Evolutionary conservation across 2,888 invertebrate genomes (phyloP).

Genomic region (Drosophila mimica): DNA sequence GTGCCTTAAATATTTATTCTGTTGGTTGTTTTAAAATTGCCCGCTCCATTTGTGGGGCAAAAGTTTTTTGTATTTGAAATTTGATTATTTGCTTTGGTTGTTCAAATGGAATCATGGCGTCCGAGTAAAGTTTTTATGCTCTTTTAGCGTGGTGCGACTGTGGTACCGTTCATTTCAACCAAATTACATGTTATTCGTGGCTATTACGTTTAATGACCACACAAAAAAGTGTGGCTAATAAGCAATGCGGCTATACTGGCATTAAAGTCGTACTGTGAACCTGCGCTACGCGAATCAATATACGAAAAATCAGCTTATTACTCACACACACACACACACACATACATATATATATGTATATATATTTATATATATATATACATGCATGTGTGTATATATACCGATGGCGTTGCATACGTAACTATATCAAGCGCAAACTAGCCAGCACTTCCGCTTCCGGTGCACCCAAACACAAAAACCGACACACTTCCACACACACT

Average conservation of each 20-base stretch:
- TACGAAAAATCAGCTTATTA: slow-evolving; percentile 76
- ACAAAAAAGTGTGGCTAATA: slow-evolving; percentile 66
- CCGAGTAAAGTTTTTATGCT: slow-evolving; percentile 65
- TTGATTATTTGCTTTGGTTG: slow-evolving; percentile 67
- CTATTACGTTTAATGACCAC: slow-evolving; percentile 72
- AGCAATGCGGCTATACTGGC: slow-evolving; percentile 43
- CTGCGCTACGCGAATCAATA: slow-evolving; percentile 64
- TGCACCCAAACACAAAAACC: slow-evolving; percentile 57
- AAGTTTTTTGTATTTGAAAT: slow-evolving; percentile 69
- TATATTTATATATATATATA: too few species aligned
- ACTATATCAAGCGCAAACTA: slow-evolving; percentile 81
- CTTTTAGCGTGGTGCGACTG: slow-evolving; percentile 48
- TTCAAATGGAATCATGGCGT: slow-evolving; percentile 56
- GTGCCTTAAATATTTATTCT: background rate
- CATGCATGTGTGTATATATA: background rate
- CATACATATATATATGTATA: background rate
- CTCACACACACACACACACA: slow-evolving; percentile 4
- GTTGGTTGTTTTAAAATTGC: slow-evolving; percentile 61
- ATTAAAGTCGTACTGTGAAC: slow-evolving; percentile 40
- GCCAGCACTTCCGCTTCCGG: slow-evolving; percentile 83
- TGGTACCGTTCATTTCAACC: slow-evolving; percentile 37
- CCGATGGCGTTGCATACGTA: slow-evolving; percentile 35
- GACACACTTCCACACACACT: slow-evolving; percentile 15
- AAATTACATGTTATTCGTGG: slow-evolving; percentile 72
- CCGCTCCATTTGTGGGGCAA: slow-evolving; percentile 40